These are phyloP conservation scores for Volucella inanis DNA, from an alignment of 2,888 invertebrate species.

Conservation along the genomic window DNA sequence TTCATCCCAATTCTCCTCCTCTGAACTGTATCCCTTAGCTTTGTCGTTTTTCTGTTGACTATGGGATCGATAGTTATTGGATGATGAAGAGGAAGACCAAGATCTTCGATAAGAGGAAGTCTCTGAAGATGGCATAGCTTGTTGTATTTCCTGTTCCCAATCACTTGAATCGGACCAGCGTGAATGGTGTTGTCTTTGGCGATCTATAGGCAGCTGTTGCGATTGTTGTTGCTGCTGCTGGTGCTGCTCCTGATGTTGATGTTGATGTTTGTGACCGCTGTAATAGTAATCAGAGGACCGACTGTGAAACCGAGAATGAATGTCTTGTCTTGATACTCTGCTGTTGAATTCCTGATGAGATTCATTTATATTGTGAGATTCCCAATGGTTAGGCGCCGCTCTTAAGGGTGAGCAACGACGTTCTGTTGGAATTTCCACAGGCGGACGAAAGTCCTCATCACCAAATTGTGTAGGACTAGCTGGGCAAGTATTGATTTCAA, in stretches of 20 bases:
- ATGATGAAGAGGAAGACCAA: conserved; percentile 30
- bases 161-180: conserved; percentile 47
- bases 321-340: too few relatives aligned
- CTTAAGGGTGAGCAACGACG: conserved; percentile 75
- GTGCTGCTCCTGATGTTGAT: conserved; percentile 4
- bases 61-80: conserved; percentile 25
- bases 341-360: neutral
- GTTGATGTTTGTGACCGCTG: neutral
- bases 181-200: neutral
- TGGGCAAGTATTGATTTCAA: conserved; percentile 73
- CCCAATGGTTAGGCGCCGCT: conserved; percentile 5
- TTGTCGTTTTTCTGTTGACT: conserved; percentile 11
- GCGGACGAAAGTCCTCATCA: conserved; percentile 56
- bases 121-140: conserved; percentile 2
- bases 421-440: conserved; percentile 78
- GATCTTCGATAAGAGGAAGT: conserved; percentile 19
- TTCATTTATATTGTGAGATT: conserved; percentile 7
- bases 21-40: conserved; percentile 34
- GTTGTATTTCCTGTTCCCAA: conserved; percentile 1
- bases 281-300: conserved; percentile 11
- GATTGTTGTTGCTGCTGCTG: neutral
- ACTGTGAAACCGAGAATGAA: neutral
- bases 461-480: conserved; percentile 77
- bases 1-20: conserved; percentile 69
- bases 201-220: neutral